A percentile compares a stretch with the other conserved stretches of the same genome.
phyloP scores from a whole-genome alignment of 2,888 invertebrate genomes.

The Drosophila trichaetosa region DNA sequence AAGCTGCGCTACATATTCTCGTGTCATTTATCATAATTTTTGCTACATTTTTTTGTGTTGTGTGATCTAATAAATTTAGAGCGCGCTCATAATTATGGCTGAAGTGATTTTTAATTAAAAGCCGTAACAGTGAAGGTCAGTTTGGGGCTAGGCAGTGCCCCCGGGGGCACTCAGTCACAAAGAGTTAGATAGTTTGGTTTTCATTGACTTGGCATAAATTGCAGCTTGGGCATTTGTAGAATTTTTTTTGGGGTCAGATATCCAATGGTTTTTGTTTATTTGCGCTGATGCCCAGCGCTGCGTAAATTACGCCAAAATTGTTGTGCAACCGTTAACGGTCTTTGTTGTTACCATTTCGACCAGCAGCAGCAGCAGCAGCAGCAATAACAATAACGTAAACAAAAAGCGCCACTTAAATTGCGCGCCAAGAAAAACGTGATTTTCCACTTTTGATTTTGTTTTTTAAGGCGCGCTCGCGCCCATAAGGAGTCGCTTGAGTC shows the following conservation, averaged over 20 bases:
- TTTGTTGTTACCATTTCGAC: conserved; percentile 66
- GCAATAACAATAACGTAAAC: conserved; percentile 59
- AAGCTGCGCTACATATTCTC: conserved; percentile 30
- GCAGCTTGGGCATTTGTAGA: conserved; percentile 48
- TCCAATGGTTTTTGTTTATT: conserved; percentile 22
- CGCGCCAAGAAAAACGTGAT: conserved; percentile 80
- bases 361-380: conserved; percentile 45
- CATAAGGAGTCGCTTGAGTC: conserved; percentile 64
- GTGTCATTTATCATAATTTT: conserved; percentile 52
- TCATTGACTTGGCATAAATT: conserved; percentile 44
- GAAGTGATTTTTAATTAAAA: conserved; percentile 72
- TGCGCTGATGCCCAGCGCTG: conserved; percentile 36
- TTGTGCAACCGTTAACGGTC: conserved; percentile 58
- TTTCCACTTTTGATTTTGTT: conserved; percentile 74
- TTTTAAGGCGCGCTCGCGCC: conserved; percentile 66
- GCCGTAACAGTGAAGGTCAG: conserved; percentile 51
- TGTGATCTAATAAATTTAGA: conserved; percentile 61
- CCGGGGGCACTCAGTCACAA: conserved; percentile 23
- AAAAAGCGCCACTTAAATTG: conserved; percentile 63
- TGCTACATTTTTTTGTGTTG: conserved; percentile 7
- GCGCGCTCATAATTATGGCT: conserved; percentile 62
- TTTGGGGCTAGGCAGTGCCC: conserved; percentile 36
- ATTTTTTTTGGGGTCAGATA: conserved; percentile 62
- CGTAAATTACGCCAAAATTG: conserved; percentile 55
- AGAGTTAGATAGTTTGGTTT: conserved; percentile 38